Percentiles rank a stretch among this genome's conserved stretches.
Evolutionary conservation across 2,797 vertebrate genomes (phyloP).

Genomic region (Hephaestus fuliginosus): DNA sequence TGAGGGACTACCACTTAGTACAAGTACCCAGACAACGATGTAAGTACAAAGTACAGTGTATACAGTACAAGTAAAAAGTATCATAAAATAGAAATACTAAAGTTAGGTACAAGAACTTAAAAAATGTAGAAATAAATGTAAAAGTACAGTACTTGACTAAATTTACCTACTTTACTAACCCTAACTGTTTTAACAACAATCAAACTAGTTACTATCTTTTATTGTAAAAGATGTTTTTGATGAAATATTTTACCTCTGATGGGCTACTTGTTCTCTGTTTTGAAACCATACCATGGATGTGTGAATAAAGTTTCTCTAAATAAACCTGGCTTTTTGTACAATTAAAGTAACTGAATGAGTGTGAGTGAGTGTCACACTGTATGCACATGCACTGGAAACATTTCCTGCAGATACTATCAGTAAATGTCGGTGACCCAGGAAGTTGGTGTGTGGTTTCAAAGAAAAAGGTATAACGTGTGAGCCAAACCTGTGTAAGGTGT

Average conservation of each 20-base stretch:
- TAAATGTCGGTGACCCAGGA: slow-evolving; percentile 62
- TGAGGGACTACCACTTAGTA: not conserved
- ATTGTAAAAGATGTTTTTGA: not conserved
- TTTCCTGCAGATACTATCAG: slow-evolving; percentile 23
- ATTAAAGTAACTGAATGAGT: not conserved
- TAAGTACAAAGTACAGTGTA: not conserved
- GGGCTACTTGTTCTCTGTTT: not conserved
- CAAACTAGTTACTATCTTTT: not conserved
- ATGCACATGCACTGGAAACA: slow-evolving; percentile 13
- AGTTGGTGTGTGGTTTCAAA: slow-evolving; percentile 50
- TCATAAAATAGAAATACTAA: not conserved
- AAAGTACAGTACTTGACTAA: not conserved
- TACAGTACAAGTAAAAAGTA: not conserved
- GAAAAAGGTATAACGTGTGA: slow-evolving; percentile 5
- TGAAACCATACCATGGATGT: not conserved
- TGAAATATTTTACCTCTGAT: not conserved
- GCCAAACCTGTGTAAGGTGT: not conserved
- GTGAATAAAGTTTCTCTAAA: not conserved
- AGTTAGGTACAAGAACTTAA: not conserved
- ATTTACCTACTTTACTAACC: not conserved
- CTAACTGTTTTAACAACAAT: not conserved
- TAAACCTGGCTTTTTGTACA: not conserved
- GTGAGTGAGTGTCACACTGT: not conserved
- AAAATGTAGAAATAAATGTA: not conserved
- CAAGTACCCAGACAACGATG: not conserved